Conservation (phyloP, 2,888 invertebrate genomes). For the Dicycla oo region DNA sequence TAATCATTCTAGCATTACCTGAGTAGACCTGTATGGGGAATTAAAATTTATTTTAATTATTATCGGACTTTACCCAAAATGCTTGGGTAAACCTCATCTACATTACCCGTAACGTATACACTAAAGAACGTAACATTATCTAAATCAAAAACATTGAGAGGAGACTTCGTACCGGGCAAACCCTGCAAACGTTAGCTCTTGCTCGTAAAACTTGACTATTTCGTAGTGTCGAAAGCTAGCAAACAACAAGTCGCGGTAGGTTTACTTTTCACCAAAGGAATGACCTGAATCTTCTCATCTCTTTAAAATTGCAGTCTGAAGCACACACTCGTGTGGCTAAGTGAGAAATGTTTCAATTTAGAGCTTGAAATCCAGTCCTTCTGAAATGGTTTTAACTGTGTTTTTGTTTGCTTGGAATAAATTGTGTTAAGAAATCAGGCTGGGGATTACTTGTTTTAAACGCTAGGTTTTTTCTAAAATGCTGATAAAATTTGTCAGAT, state of each 20-base stretch:
- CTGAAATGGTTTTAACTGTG: neutral
- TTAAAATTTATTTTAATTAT: no score
- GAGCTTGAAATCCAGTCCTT: slow-evolving; percentile 18
- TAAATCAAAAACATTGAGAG: neutral
- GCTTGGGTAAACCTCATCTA: no score
- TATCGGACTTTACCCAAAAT: no score
- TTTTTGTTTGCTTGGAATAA: neutral
- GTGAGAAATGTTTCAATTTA: slow-evolving; percentile 41
- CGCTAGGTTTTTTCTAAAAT: neutral
- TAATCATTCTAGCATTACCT: no score
- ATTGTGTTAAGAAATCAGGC: neutral
- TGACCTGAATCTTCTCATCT: slow-evolving; percentile 47
- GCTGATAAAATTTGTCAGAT: neutral
- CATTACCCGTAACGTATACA: no score
- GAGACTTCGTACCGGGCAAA: neutral
- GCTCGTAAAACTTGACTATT: neutral
- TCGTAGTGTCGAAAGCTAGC: slow-evolving; percentile 19
- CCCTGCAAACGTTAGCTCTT: neutral
- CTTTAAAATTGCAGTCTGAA: slow-evolving; percentile 45
- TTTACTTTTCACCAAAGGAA: slow-evolving; percentile 45
- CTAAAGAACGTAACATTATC: neutral
- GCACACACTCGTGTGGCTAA: slow-evolving; percentile 22
- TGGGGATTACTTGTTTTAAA: neutral
- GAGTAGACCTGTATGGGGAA: no score
- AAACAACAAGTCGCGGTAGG: slow-evolving; percentile 19